phyloP scores from a whole-genome alignment of 2,797 vertebrate genomes.

The Sebastolobus alascanus region DNA sequence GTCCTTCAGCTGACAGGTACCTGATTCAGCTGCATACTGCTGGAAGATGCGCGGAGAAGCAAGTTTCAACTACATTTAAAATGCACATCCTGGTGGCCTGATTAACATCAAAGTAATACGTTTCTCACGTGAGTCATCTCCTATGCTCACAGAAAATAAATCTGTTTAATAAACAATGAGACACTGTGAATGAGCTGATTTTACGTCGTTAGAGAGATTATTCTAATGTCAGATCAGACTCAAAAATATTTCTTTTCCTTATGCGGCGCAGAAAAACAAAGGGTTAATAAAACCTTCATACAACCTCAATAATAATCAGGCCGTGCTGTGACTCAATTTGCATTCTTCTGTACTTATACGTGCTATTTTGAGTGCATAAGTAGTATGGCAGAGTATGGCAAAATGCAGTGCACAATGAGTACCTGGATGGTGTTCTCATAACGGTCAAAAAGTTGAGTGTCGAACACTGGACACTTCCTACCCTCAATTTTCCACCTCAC shows the following conservation, averaged over 20 bases:
- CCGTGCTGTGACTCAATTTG: background rate
- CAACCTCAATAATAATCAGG: background rate
- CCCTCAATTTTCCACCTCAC: no score
- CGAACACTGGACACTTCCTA: no score
- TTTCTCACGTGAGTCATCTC: background rate
- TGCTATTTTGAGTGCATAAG: background rate
- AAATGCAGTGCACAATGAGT: no score
- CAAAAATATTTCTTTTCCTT: background rate
- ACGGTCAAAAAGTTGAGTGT: no score
- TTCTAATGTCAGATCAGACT: background rate
- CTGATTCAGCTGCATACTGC: background rate
- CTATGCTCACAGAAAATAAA: background rate
- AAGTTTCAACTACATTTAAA: background rate
- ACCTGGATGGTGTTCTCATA: no score
- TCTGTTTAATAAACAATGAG: background rate
- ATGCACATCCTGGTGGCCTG: background rate
- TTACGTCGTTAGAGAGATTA: background rate
- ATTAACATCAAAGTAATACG: background rate
- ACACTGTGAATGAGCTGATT: background rate
- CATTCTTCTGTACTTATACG: no score
- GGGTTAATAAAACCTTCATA: background rate
- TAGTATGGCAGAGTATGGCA: no score
- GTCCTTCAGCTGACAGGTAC: conserved; percentile 1
- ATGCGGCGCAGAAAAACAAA: background rate
- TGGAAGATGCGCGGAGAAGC: background rate